These are phyloP conservation scores for Lycophotia porphyrea DNA, from an alignment of 2,888 invertebrate species.

Conservation along the genomic window DNA sequence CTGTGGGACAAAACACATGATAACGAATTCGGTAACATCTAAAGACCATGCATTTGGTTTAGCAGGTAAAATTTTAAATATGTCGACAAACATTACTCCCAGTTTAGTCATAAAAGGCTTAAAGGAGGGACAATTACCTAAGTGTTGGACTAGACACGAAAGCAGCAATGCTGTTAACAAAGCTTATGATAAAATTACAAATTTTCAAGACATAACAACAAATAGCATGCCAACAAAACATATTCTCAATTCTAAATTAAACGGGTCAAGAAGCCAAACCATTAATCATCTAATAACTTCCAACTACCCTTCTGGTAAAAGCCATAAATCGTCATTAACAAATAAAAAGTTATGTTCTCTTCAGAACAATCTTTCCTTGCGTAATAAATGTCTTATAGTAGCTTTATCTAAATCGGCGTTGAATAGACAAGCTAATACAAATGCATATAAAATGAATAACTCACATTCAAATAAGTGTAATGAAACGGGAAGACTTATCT, in stretches of 20 bases:
- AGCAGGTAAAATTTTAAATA: constrained; percentile 36
- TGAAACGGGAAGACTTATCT: background rate
- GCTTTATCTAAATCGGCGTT: constrained; percentile 1
- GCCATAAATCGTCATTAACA: background rate
- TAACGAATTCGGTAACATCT: constrained; percentile 18
- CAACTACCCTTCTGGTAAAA: background rate
- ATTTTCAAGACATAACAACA: background rate
- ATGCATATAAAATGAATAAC: constrained; percentile 1
- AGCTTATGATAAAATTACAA: constrained; percentile 3
- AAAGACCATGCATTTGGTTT: constrained; percentile 25
- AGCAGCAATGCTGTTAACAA: background rate
- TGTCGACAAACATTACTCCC: constrained; percentile 21
- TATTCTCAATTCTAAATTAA: background rate
- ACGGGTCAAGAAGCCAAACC: background rate
- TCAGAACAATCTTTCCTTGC: background rate
- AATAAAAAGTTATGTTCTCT: constrained; percentile 11
- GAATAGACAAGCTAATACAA: constrained; percentile 13
- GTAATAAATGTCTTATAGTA: constrained; percentile 14
- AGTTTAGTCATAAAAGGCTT: constrained; percentile 1
- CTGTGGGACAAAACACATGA: constrained; percentile 17
- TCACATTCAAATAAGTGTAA: background rate
- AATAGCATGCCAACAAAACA: background rate
- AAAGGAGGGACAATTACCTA: constrained; percentile 16
- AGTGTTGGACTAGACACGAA: constrained; percentile 6
- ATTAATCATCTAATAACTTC: background rate